These are phyloP conservation scores for Taxidea taxus DNA, from an alignment of 2,113 vertebrate species.

Conservation along the genomic window DNA sequence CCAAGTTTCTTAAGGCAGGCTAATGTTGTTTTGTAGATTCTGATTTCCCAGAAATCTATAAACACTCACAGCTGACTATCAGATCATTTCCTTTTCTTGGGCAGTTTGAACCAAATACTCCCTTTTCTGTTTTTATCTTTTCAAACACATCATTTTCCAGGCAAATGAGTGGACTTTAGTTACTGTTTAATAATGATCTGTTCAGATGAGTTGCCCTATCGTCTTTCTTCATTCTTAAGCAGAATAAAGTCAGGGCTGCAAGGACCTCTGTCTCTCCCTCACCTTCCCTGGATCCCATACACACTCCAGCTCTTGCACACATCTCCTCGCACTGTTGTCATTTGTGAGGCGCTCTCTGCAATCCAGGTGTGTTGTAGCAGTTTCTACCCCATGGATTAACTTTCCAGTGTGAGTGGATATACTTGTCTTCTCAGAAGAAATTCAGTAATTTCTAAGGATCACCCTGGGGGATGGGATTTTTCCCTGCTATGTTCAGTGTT, in stretches of 20 bases:
- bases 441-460: neutral
- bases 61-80: neutral
- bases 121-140: neutral
- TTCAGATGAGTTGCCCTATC: neutral
- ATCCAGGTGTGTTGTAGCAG: neutral
- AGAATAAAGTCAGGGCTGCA: neutral
- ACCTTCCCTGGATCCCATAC: accelerated
- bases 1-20: neutral
- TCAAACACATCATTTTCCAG: neutral
- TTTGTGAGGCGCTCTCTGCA: neutral
- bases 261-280: neutral
- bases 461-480: neutral
- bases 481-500: no score
- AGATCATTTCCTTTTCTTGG: neutral
- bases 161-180: neutral
- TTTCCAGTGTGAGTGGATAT: neutral
- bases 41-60: neutral
- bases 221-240: neutral
- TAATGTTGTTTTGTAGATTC: neutral
- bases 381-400: neutral
- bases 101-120: neutral
- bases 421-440: neutral
- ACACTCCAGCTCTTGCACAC: neutral
- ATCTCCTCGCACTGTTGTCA: no score
- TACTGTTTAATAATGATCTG: no score